Evolutionary conservation across 2,113 vertebrate species (phyloP).

Genomic region (Hoplias malabaricus): DNA sequence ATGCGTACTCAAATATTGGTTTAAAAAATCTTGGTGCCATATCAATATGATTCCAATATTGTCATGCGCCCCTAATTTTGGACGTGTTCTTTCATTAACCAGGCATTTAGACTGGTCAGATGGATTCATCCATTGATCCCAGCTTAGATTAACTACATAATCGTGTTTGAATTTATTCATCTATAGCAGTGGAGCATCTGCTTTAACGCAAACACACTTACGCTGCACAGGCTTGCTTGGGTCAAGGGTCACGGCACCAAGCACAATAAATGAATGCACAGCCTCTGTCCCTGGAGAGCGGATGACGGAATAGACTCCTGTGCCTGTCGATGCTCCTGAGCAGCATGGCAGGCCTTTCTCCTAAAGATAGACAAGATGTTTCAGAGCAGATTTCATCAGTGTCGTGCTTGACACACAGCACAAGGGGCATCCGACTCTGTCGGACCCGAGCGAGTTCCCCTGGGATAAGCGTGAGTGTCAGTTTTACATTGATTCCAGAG

Average conservation of each 20-base stretch:
- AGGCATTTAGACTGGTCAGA: no score
- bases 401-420: neutral
- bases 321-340: slow-evolving; percentile 60
- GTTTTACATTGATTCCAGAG: slow-evolving; percentile 64
- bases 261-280: slow-evolving; percentile 31
- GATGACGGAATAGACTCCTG: slow-evolving; percentile 63
- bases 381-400: slow-evolving; percentile 31
- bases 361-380: slow-evolving; percentile 48
- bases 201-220: slow-evolving; percentile 55
- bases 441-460: slow-evolving; percentile 47
- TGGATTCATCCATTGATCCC: no score
- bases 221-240: slow-evolving; percentile 57
- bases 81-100: no score
- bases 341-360: slow-evolving; percentile 44
- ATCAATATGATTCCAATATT: no score
- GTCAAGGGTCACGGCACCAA: slow-evolving; percentile 54
- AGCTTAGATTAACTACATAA: neutral
- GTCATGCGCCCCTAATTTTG: no score
- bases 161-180: neutral
- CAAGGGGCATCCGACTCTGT: neutral
- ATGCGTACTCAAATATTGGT: no score
- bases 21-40: no score
- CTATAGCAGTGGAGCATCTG: slow-evolving; percentile 48
- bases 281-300: slow-evolving; percentile 41
- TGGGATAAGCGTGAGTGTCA: slow-evolving; percentile 59